Evolutionary conservation across 2,113 vertebrate genomes (phyloP).

Genomic region (Xiphorhynchus elegans): DNA sequence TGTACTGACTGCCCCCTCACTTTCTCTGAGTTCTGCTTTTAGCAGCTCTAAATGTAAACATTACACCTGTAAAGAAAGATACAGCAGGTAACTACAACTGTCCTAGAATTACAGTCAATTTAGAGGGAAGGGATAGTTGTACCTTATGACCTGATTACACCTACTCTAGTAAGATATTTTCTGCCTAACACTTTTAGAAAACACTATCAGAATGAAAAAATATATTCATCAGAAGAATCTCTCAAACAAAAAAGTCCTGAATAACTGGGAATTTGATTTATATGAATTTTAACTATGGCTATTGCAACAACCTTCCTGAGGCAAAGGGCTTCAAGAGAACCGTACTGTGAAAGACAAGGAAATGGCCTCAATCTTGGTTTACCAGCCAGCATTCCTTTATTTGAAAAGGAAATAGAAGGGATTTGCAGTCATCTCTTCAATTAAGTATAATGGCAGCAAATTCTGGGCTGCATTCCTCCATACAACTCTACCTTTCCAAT

Average conservation of each 20-base stretch:
- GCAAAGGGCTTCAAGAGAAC: not conserved
- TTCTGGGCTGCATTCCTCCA: not conserved
- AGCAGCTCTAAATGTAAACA: not conserved
- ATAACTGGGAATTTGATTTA: not conserved
- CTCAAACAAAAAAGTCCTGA: not conserved
- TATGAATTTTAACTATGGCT: not conserved
- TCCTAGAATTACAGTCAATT: not conserved
- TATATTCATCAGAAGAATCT: not conserved
- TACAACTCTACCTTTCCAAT: not conserved
- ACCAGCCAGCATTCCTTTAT: not conserved
- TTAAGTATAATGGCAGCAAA: not conserved
- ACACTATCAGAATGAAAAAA: not conserved
- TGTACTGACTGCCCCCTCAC: not conserved
- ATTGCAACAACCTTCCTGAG: not conserved
- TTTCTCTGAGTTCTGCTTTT: not conserved
- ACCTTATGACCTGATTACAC: not conserved
- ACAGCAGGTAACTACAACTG: not conserved
- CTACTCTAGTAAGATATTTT: not conserved
- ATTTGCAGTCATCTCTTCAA: not conserved
- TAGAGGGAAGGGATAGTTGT: not conserved
- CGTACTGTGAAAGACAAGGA: not conserved
- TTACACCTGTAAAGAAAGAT: not conserved
- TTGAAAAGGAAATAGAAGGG: not conserved
- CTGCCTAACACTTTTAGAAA: not conserved
- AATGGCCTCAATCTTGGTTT: not conserved